phyloP scores from a whole-genome alignment of 2,113 vertebrate species.

The Genyomyrus donnyi region DNA sequence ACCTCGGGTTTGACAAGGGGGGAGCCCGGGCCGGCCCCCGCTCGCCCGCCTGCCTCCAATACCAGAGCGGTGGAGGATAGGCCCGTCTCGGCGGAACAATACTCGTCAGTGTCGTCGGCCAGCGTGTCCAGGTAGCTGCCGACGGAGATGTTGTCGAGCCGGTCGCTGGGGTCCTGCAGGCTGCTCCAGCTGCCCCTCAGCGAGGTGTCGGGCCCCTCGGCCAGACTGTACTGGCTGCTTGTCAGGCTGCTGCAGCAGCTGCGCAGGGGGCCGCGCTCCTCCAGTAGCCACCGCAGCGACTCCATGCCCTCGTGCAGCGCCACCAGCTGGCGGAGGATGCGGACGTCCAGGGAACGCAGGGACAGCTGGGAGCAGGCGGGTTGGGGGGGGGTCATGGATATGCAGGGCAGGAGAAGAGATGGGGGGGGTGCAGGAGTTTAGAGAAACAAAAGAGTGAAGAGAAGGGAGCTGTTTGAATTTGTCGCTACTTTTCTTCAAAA shows the following conservation, averaged over 20 bases:
- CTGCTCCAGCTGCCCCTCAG: conserved; percentile 92
- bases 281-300: conserved; percentile 87
- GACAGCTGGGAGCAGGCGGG: conserved; percentile 52
- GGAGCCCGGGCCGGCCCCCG: conserved; percentile 29
- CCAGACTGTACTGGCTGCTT: conserved; percentile 93
- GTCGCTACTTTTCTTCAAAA: background rate
- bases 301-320: conserved; percentile 91
- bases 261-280: conserved; percentile 77
- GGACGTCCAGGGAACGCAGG: conserved; percentile 79
- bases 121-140: conserved; percentile 94
- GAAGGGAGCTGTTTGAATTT: background rate
- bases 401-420: background rate
- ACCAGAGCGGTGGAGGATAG: conserved; percentile 46
- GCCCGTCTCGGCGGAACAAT: conserved; percentile 70
- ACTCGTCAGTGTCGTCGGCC: conserved; percentile 85
- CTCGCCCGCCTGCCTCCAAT: conserved; percentile 40
- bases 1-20: conserved; percentile 40
- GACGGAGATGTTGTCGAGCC: conserved; percentile 88
- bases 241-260: conserved; percentile 91
- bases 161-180: conserved; percentile 84
- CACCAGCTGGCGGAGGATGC: conserved; percentile 89
- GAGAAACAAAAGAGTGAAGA: background rate
- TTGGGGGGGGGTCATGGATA: background rate
- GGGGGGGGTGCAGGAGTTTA: background rate
- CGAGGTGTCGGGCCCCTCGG: conserved; percentile 75